Percentiles rank a stretch among this genome's conserved stretches.
Conservation (phyloP, 1,140 invertebrate genomes). For the Cylas formicarius region DNA sequence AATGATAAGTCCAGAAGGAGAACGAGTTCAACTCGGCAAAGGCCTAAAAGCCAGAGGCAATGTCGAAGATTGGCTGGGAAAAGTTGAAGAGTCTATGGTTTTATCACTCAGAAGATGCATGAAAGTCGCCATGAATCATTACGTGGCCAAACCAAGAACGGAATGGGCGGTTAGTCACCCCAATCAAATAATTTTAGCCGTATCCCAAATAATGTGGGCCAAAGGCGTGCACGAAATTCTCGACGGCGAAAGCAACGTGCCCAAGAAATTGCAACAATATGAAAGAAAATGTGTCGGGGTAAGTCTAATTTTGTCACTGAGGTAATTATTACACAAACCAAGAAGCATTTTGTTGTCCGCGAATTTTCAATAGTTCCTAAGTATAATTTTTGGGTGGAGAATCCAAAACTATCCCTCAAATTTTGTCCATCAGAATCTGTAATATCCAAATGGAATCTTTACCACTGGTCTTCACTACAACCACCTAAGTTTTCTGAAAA, state of each 20-base stretch:
- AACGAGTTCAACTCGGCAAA: slow-evolving; percentile 68
- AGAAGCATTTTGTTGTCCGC: too few species aligned
- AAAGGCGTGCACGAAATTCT: slow-evolving; percentile 66
- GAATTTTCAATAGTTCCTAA: too few species aligned
- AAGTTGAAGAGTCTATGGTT: slow-evolving; percentile 83
- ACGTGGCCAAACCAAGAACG: slow-evolving; percentile 46
- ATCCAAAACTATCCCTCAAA: too few species aligned
- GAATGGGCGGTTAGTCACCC: slow-evolving; percentile 56
- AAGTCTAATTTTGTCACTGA: slow-evolving; percentile 15
- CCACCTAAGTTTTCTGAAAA: too few species aligned
- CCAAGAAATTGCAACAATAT: slow-evolving; percentile 55
- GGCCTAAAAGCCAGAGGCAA: slow-evolving; percentile 71
- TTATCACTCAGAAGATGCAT: slow-evolving; percentile 63
- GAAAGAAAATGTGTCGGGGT: slow-evolving; percentile 58
- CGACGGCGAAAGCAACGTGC: slow-evolving; percentile 43
- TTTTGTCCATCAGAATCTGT: too few species aligned
- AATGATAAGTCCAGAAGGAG: slow-evolving; percentile 81
- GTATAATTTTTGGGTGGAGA: too few species aligned
- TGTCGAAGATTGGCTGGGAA: slow-evolving; percentile 82
- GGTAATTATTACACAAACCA: too few species aligned
- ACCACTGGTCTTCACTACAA: too few species aligned
- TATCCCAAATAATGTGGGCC: slow-evolving; percentile 84
- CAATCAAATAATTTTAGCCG: slow-evolving; percentile 61
- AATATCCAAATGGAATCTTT: too few species aligned
- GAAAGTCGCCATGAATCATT: slow-evolving; percentile 62